Percentiles rank a stretch among this genome's conserved stretches.
Evolutionary conservation across 2,113 vertebrate species (phyloP).

Genomic region (Notechis scutatus): DNA sequence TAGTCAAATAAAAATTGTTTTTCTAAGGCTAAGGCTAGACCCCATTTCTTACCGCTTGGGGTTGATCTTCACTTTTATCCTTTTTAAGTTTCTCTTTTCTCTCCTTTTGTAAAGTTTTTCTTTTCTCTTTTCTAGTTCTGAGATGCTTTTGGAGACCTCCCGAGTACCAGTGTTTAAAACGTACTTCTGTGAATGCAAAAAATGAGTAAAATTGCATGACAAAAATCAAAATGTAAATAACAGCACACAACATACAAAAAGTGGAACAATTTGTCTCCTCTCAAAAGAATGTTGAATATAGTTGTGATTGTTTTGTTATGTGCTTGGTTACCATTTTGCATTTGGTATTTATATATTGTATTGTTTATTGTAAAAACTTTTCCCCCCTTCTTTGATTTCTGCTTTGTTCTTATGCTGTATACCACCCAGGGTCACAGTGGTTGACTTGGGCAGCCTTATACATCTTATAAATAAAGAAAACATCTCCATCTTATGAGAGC

Average conservation of each 20-base stretch:
- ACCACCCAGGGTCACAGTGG: neutral
- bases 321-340: neutral
- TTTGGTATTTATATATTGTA: neutral
- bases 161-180: constrained; percentile 32
- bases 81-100: constrained; percentile 56
- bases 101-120: constrained; percentile 43
- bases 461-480: neutral
- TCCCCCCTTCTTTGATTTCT: neutral
- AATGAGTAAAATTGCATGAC: neutral
- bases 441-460: neutral
- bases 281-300: neutral
- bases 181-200: constrained; percentile 54
- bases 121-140: constrained; percentile 54
- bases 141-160: constrained; percentile 35
- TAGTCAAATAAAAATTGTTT: neutral
- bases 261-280: neutral
- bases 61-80: constrained; percentile 56
- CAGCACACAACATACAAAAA: neutral
- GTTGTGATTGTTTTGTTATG: neutral
- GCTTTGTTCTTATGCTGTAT: neutral
- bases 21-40: neutral
- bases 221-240: neutral
- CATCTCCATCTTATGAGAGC: neutral
- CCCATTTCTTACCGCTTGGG: constrained; percentile 60
- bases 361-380: neutral